phyloP scores from a whole-genome alignment of 2,113 vertebrate species.

The cat (Felis catus) region DNA sequence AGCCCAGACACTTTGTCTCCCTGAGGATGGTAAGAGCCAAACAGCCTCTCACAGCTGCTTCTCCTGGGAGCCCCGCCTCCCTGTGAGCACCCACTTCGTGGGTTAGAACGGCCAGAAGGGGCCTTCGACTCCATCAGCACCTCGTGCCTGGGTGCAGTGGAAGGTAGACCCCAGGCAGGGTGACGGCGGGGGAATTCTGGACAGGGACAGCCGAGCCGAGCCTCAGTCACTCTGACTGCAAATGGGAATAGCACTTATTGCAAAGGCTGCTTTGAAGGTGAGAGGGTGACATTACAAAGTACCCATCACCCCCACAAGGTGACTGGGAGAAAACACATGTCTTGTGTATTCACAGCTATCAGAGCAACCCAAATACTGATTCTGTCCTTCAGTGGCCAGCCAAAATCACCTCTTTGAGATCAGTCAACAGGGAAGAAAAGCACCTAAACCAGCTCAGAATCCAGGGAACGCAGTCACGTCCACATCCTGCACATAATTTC shows the following conservation, averaged over 20 bases:
- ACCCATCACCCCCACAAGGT: not conserved
- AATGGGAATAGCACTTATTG: not conserved
- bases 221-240: not conserved
- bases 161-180: not conserved
- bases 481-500: not conserved
- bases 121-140: no score
- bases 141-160: not conserved
- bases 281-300: not conserved
- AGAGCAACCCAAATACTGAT: not conserved
- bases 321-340: not conserved
- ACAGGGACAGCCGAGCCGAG: no score
- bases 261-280: not conserved
- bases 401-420: not conserved
- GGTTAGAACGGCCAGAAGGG: not conserved
- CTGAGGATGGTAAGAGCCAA: not conserved
- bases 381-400: not conserved
- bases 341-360: no score
- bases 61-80: not conserved
- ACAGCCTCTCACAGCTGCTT: not conserved
- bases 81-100: accelerated
- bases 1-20: not conserved
- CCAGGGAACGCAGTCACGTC: not conserved
- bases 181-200: not conserved
- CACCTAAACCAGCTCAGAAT: no score
- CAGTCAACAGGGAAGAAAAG: not conserved